These are phyloP conservation scores for Megalopta genalis DNA, from an alignment of 1,140 invertebrate species.

Conservation along the genomic window DNA sequence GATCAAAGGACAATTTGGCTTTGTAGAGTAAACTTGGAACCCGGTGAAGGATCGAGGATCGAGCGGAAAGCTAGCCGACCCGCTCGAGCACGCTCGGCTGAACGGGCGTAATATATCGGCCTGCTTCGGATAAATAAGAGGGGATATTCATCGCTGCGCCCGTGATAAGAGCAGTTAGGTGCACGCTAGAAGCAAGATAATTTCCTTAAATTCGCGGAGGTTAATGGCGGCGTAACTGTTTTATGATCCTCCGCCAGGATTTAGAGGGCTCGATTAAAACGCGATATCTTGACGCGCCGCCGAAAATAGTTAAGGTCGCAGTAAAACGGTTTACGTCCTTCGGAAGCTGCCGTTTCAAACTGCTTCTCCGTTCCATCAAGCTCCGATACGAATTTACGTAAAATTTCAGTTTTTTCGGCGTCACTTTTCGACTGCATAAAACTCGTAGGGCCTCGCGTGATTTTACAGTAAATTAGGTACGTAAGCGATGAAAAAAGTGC, in stretches of 20 bases:
- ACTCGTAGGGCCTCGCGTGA: too few relatives aligned
- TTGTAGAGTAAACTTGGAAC: background rate
- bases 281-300: constrained; percentile 43
- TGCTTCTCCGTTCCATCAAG: background rate
- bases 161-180: constrained; percentile 10
- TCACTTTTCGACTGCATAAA: background rate
- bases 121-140: constrained; percentile 2
- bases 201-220: constrained; percentile 46
- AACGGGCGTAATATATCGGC: background rate
- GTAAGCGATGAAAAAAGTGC: too few relatives aligned
- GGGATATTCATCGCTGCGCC: background rate
- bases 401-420: background rate
- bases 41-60: background rate
- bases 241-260: constrained; percentile 48
- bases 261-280: constrained; percentile 52
- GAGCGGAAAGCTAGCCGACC: background rate
- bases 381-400: background rate
- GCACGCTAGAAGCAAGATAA: constrained; percentile 33
- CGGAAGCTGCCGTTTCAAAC: constrained; percentile 16
- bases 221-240: constrained; percentile 51
- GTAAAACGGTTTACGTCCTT: constrained; percentile 52
- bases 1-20: too few relatives aligned
- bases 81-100: too few relatives aligned
- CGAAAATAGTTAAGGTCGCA: constrained; percentile 46
- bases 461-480: too few relatives aligned